phyloP scores from a whole-genome alignment of 1,140 invertebrate species.

The Trissolcus basalis region DNA sequence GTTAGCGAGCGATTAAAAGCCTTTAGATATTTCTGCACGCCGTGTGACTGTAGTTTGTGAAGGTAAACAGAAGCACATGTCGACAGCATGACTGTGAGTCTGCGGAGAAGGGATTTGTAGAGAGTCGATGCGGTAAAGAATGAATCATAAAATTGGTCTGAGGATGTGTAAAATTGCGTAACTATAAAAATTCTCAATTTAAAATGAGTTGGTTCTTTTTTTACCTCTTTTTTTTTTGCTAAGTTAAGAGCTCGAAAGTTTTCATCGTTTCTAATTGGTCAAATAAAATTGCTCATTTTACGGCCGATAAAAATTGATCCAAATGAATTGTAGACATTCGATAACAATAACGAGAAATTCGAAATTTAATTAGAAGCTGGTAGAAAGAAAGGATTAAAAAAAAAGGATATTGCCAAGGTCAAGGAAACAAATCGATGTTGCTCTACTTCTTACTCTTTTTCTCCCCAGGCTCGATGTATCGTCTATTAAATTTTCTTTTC shows the following conservation, averaged over 20 bases:
- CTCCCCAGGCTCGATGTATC: conserved; percentile 48
- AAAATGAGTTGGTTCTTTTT: no score
- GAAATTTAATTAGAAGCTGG: conserved; percentile 7
- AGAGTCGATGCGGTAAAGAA: conserved; percentile 37
- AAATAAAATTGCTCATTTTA: no score
- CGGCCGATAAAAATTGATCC: no score
- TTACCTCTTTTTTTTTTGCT: no score
- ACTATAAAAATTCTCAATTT: no score
- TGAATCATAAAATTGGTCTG: conserved; percentile 67
- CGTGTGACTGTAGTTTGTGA: conserved; percentile 58
- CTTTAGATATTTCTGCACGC: conserved; percentile 27
- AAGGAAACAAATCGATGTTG: conserved; percentile 72
- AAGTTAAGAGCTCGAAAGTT: no score
- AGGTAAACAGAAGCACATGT: conserved; percentile 76
- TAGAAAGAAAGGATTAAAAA: conserved; percentile 22
- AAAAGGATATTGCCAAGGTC: conserved; percentile 70
- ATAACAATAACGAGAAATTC: no score
- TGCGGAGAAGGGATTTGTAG: conserved; percentile 51
- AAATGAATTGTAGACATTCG: no score
- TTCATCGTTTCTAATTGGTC: no score
- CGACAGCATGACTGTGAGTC: conserved; percentile 66
- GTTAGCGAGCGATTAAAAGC: no score
- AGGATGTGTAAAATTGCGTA: conserved; percentile 1
- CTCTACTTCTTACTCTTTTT: conserved; percentile 62
- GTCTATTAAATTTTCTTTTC: conserved; percentile 49